Evolutionary conservation across 2,888 invertebrate species (phyloP), one percentile per base, ranked within the genome.

Genomic region (Rhagium mordax): DNA sequence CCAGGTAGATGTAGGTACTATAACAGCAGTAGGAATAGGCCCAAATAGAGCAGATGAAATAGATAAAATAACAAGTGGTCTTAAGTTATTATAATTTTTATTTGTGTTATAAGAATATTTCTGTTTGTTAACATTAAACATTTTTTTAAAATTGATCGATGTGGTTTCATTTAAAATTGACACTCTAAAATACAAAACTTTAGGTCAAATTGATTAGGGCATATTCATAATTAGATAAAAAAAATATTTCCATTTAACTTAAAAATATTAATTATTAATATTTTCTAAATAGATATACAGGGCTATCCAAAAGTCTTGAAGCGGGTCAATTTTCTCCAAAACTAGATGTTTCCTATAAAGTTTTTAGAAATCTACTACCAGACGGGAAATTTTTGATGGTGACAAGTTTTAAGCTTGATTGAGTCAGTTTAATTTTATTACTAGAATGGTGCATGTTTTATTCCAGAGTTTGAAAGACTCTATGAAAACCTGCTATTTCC

Each of bases 11-110:
- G 85, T 90, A 61, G 94, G 94, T 1, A 93, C 94, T 13, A 88
- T 90, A 33, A 94, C 95, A 6, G 93, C 93, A 8, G 83, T 95
- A 60, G 95, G 94, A n/a, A 89, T 95, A 72, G 95, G 95, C 33
- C 95, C 95, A 62, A 93, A 91, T 73, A 86, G 88, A 47, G 87
- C 85, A 47, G 85, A 87, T 16, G 84, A 90, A 70, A 87, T 94
- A 61, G 91, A 94, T 82, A 85, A 89, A 81, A 85, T 94, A 67
- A 92, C 93, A n/a, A 89, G 89, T 51, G 88, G 91, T 82, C 88
- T 94, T 61, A 93, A 91, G 85, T 88, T 94, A 65, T 89, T 92
- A 79, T 93, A 77, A 77, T 68, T 69, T 73, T 72, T 59, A 67
- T 49, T 65, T 53, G 15, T 51, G 51, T 51, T 51, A 75, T 77